Conservation (phyloP, 1,140 invertebrate genomes). For the Drosophila sturtevanti region DNA sequence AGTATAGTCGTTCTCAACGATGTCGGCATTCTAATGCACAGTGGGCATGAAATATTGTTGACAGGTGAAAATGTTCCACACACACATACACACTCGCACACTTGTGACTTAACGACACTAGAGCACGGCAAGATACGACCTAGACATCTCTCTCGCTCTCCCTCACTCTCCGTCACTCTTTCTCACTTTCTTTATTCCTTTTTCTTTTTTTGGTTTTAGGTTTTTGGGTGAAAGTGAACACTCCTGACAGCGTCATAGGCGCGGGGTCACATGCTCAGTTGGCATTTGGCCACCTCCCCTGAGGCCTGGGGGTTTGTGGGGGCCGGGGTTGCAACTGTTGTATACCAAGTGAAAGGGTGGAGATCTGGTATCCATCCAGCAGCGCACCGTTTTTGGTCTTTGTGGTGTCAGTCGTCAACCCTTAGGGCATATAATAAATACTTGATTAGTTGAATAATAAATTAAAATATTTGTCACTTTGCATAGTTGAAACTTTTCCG, state of each 20-base stretch:
- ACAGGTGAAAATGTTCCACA: conserved; percentile 68
- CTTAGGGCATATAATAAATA: conserved; percentile 64
- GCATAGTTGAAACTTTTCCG: conserved; percentile 43
- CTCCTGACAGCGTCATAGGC: not conserved
- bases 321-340: conserved; percentile 26
- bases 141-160: not conserved
- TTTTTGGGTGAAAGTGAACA: conserved; percentile 22
- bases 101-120: conserved; percentile 55
- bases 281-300: conserved; percentile 59
- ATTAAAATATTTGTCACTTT: conserved; percentile 70
- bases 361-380: not conserved
- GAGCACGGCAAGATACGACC: conserved; percentile 48
- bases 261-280: conserved; percentile 54
- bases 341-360: conserved; percentile 50
- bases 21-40: conserved; percentile 71
- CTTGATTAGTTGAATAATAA: conserved; percentile 73
- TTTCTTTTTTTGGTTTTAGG: not conserved
- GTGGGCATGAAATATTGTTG: conserved; percentile 78
- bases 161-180: not conserved
- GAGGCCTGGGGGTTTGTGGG: conserved; percentile 23
- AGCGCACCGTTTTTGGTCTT: not conserved
- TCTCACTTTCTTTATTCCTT: not conserved
- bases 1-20: not conserved
- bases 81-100: conserved; percentile 16
- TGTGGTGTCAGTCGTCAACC: conserved; percentile 57